Evolutionary conservation across 2,797 vertebrate genomes (phyloP).

Genomic region (Natrix natrix): DNA sequence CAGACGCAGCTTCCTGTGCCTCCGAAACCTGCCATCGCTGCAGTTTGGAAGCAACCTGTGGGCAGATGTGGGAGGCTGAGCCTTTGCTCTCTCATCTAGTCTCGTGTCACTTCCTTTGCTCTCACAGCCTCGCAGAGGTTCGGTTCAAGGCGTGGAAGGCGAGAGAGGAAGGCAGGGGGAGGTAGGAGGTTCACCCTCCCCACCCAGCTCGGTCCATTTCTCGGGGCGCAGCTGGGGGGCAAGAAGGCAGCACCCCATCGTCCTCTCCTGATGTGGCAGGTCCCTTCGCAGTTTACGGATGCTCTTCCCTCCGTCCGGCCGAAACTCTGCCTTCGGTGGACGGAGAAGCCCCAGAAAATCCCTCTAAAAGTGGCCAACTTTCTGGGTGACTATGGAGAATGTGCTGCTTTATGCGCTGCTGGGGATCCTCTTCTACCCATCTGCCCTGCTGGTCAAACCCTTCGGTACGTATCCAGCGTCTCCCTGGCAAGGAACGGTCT

Average conservation of each 20-base stretch:
- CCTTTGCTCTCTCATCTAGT: background rate
- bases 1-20: background rate
- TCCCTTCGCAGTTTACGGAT: fast-evolving
- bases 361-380: background rate
- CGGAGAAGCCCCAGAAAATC: background rate
- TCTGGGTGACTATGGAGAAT: background rate
- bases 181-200: background rate
- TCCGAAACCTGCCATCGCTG: background rate
- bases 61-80: background rate
- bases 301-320: fast-evolving
- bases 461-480: slow-evolving; percentile 38
- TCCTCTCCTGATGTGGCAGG: background rate
- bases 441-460: background rate
- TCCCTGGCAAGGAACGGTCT: fast-evolving
- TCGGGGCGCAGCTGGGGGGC: background rate
- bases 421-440: slow-evolving; percentile 37
- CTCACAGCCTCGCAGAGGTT: background rate
- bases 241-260: background rate
- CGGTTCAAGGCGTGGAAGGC: background rate
- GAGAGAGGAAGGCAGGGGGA: background rate
- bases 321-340: background rate
- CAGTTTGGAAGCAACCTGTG: background rate
- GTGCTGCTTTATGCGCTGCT: fast-evolving
- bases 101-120: background rate
- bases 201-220: background rate